Conservation (phyloP, 1,140 invertebrate species). For the Drosophila nigromelanica region DNA sequence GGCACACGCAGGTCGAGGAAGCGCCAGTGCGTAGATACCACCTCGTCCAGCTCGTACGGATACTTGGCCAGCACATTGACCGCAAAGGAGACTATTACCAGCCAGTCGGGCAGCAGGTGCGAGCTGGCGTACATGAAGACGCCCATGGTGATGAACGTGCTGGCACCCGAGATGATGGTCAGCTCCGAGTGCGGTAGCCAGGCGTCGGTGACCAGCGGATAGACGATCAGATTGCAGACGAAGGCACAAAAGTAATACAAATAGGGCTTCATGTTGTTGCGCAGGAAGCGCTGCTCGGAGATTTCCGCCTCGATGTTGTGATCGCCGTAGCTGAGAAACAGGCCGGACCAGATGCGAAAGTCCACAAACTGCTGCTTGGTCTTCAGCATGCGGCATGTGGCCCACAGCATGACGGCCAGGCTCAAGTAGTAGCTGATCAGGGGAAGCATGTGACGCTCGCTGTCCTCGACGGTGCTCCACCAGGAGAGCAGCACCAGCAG, state of each 20-base stretch:
- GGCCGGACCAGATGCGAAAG: slow-evolving; percentile 91
- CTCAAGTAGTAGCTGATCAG: slow-evolving; percentile 86
- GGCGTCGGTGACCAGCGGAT: slow-evolving; percentile 90
- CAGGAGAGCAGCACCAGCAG: slow-evolving; percentile 87
- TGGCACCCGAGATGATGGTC: slow-evolving; percentile 88
- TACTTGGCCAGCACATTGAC: slow-evolving; percentile 93
- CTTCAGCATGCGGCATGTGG: slow-evolving; percentile 92
- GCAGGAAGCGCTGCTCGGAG: slow-evolving; percentile 91
- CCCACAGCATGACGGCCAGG: slow-evolving; percentile 89
- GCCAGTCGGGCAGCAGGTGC: slow-evolving; percentile 87
- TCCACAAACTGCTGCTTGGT: slow-evolving; percentile 89
- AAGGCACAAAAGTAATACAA: slow-evolving; percentile 91
- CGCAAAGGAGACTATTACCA: slow-evolving; percentile 90
- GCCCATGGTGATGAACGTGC: slow-evolving; percentile 90
- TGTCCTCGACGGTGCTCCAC: slow-evolving; percentile 85
- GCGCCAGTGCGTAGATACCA: slow-evolving; percentile 91
- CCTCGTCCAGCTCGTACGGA: slow-evolving; percentile 92
- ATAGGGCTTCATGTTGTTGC: slow-evolving; percentile 92
- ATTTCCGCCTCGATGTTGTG: slow-evolving; percentile 89
- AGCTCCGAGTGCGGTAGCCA: slow-evolving; percentile 93
- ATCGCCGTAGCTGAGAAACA: slow-evolving; percentile 90
- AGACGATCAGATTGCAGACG: slow-evolving; percentile 89
- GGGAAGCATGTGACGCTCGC: slow-evolving; percentile 46
- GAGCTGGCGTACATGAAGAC: slow-evolving; percentile 87
- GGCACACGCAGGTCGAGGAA: slow-evolving; percentile 91